Evolutionary conservation across 64 coral and sea anemone species (phyloP), one percentile per base, ranked within the genome.

Genomic region (Orbicella faveolata): DNA sequence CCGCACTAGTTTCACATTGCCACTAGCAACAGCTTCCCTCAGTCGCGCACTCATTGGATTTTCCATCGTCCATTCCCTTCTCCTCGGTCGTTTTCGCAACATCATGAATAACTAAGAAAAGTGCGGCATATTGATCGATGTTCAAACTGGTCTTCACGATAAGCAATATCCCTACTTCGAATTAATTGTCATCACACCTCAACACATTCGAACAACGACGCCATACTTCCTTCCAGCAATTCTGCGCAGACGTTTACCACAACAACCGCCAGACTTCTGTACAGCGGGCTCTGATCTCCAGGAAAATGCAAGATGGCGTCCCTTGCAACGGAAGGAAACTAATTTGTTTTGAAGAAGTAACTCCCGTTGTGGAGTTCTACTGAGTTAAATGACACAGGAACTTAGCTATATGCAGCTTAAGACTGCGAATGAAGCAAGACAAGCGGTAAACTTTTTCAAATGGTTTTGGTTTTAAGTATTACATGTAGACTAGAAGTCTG

Each of bases 391-490:
- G 96, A 94, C 87, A 86, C 96, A 98, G 80, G 96, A 98, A 74
- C 90, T 98, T 30, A 98, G 96, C 67, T 98, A 98, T 87, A 79
- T 92, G 89, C 96, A 98, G 96, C 90, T 98, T 1, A 98, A 94
- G 80, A 98, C 96, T 98, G 96, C 96, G 10, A 98, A 98, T 87
- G 93, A 98, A 92, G 93, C 93, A 6, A 89, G 96, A 74, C 93
- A 98, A 90, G 90, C 96, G 77, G 95, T 98, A 83, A 90, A 14
- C 5, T 7, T 74, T 1, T 59, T 15, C 0, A 59, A 59, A 59
- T 57, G 6, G 9, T 6, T 12, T 16, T 59, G 55, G 1, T 59
- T 59, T 30, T 30, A 30, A 30, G 30, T 30, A 30, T 30, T 30
- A 30, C 1, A 59, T 14, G 10, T 59, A 59, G 15, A 16, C 55